A percentile compares a stretch with the other conserved stretches of the same genome.
phyloP scores from a whole-genome alignment of 2,113 vertebrate genomes.

The Geococcyx californianus region DNA sequence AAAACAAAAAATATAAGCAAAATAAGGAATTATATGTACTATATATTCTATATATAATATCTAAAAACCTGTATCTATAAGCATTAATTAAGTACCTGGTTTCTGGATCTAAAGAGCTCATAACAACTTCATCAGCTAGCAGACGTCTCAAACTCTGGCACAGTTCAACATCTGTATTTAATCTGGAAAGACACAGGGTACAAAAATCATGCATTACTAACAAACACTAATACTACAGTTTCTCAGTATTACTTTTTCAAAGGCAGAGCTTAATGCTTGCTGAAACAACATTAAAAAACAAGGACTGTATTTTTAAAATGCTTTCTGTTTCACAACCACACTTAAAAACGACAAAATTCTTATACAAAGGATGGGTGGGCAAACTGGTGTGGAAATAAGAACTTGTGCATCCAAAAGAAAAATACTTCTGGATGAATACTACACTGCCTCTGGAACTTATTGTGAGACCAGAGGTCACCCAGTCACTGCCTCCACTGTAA shows the following conservation, averaged over 20 bases:
- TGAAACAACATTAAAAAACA: neutral
- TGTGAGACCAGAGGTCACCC: neutral
- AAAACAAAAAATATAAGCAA: neutral
- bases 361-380: neutral
- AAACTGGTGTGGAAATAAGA: neutral
- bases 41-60: too few relatives aligned
- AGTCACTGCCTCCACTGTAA: neutral
- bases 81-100: conserved; percentile 79
- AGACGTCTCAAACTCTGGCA: conserved; percentile 88
- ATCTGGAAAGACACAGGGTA: conserved; percentile 74
- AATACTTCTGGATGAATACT: neutral
- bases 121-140: conserved; percentile 78
- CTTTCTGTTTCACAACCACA: neutral
- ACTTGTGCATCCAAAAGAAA: neutral
- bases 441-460: neutral
- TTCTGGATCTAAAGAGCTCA: conserved; percentile 87
- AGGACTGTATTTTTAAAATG: neutral
- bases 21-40: neutral
- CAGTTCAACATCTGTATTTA: conserved; percentile 95
- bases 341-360: neutral
- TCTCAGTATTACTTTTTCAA: neutral
- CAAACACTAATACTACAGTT: neutral
- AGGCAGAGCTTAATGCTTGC: neutral
- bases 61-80: neutral
- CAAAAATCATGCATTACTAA: neutral